A percentile compares a stretch with the other conserved stretches of the same genome.
Evolutionary conservation across 2,113 vertebrate genomes (phyloP).

Genomic region (Rhipidura dahli): DNA sequence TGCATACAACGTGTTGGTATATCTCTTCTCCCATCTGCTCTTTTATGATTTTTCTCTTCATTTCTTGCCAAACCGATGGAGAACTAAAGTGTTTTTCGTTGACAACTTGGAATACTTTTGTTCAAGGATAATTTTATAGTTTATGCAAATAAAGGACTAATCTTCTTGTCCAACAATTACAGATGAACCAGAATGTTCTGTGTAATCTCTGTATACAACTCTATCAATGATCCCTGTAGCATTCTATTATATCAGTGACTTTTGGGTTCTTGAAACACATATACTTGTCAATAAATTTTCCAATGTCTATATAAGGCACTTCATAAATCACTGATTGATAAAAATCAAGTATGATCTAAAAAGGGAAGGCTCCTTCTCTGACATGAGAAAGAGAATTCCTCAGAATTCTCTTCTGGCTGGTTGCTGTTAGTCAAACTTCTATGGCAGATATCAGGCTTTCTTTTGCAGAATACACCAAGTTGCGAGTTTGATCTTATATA

Average conservation of each 20-base stretch:
- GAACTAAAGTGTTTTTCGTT: not conserved
- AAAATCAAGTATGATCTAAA: not conserved
- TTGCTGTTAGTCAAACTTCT: not conserved
- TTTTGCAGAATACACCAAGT: not conserved
- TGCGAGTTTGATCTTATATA: not conserved
- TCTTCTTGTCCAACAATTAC: not conserved
- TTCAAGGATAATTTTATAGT: not conserved
- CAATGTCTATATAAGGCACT: not conserved
- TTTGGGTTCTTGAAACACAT: not conserved
- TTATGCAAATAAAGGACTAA: not conserved
- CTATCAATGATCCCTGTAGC: not conserved
- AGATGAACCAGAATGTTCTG: not conserved
- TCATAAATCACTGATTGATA: not conserved
- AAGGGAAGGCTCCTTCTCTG: not conserved
- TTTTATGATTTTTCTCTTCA: not conserved
- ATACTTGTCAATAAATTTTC: not conserved
- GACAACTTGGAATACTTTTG: not conserved
- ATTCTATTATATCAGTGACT: not conserved
- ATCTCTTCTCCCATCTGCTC: slow-evolving; percentile 7
- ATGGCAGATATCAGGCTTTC: not conserved
- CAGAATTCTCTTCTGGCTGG: not conserved
- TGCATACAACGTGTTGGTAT: not conserved
- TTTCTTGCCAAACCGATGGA: not conserved
- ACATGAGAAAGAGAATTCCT: not conserved
- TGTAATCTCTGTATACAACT: not conserved